A percentile compares a stretch with the other conserved stretches of the same genome.
Evolutionary conservation across 1,140 invertebrate genomes (phyloP).

Genomic region (Euglossa dilemma): DNA sequence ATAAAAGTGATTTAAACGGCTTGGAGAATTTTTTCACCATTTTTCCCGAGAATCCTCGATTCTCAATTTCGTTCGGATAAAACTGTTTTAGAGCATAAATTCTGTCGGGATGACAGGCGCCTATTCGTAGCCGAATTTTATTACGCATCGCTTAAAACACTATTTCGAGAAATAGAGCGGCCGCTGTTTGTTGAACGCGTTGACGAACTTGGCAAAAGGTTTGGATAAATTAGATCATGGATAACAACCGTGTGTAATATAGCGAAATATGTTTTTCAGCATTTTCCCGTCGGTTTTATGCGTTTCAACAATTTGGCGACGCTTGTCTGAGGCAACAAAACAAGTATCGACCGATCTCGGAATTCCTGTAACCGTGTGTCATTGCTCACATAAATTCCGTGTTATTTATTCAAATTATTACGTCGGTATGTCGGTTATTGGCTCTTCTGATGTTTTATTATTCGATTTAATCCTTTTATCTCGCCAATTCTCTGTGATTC

Average conservation of each 20-base stretch:
- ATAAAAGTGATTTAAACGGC: background rate
- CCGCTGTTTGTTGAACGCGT: background rate
- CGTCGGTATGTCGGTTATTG: too few relatives aligned
- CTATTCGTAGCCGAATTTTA: background rate
- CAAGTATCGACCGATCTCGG: too few relatives aligned
- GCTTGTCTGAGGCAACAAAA: too few relatives aligned
- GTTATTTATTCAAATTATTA: too few relatives aligned
- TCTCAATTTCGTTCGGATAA: background rate
- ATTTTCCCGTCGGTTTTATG: background rate
- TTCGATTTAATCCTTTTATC: too few relatives aligned
- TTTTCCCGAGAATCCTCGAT: background rate
- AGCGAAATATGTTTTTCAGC: background rate
- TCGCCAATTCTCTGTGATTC: too few relatives aligned
- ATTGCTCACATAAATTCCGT: too few relatives aligned
- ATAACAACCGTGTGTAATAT: background rate
- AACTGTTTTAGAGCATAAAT: background rate
- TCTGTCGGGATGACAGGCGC: too few relatives aligned
- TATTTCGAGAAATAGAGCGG: conserved; percentile 23
- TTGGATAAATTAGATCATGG: background rate
- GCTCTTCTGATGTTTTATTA: too few relatives aligned
- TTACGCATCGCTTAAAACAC: background rate
- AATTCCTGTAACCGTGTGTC: too few relatives aligned
- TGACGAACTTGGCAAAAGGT: conserved; percentile 31
- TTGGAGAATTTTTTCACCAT: too few relatives aligned
- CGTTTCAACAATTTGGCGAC: background rate